Base-by-base conservation (phyloP, 2,113 vertebrate species). In the Indicator maculatus region DNA sequence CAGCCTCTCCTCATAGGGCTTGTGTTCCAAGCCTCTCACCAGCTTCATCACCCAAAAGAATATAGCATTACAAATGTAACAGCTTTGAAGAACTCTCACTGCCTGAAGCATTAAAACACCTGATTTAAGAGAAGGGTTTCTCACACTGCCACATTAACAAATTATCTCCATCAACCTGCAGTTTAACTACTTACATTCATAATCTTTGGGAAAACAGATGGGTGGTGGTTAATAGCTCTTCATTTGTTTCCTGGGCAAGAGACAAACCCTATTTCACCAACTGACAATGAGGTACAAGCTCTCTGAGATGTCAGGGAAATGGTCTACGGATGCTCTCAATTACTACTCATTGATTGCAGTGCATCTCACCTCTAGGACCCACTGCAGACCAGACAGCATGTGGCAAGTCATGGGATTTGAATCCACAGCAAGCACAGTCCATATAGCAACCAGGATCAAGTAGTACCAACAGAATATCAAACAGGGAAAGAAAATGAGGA, bases 71-170 rank as follows among this genome's bases (percentile, higher is more conserved):
- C 70, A 94, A 73, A 41, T 5, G 2, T 28, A 81, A 33, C 8
- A 10, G 23, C 45, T 85, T 9, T 77, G 61, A 74, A 82, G 82
- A 87, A 38, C 23, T 80, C 44, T 75, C 79, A 11, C 47, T 80
- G 47, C 12, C 47, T 81, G 45, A 82, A 82, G 16, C 39, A 66
- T 73, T 45, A 14, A 59, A 77, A 60, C 36, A 23, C 36, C 71
- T 66, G 61, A 86, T 88, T 80, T 74, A 56, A 86, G 75, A 91
- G 82, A 67, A 20, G 60, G 41, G 31, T 61, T 81, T 93, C 89
- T 87, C 75, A 56, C 16, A 26, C 47, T 65, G 79, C 61, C 79
- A 81, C 60, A 11, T 45, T 80, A 93, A 89, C 56, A 89, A 85
- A 93, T 52, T 2, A 71, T 60, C 33, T 15, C 63, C 61, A 92